Base-by-base conservation (phyloP, 2,797 vertebrate genomes). In the Meda fulgida region DNA sequence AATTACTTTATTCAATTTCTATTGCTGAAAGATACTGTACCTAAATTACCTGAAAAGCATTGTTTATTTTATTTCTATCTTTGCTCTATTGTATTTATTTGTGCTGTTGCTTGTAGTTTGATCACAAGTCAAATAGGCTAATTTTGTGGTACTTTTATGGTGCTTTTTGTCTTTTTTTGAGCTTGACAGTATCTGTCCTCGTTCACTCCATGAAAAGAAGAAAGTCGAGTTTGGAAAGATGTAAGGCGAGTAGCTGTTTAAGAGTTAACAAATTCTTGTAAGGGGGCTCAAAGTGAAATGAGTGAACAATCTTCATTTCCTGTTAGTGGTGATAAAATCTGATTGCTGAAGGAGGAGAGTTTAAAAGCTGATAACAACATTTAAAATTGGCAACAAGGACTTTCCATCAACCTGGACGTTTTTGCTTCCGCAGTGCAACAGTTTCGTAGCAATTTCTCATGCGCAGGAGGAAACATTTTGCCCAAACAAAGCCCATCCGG, bases 341-440 rank as follows among this genome's bases (percentile, higher is more conserved):
- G 48, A 71, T 65, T 63, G 16, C 66, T 48, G 14, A 80, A 53
- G 78, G 43, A 71, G 38, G 53, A 66, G 5, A 38, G 26, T 83
- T 48, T 80, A 66, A 53, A 58, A 83, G 23, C 40, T 85, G 53
- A 77, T 40, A 66, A 73, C 40, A 79, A 76, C 38, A 78, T 88
- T 72, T 78, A 40, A 46, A 77, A 19, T 34, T 16, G 53, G 69
- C 29, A 73, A 73, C 80, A 63, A 34, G 13, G 21, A 34, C 65
- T 46, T 84, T 23, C 36, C 19, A 23, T 73, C 43, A 82, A 46
- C 55, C 67, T 43, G 80, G 14, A 77, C 13, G 19, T 60, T 71
- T 65, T 63, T 34, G 19, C 53, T 73, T 82, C 70, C 40, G 51
- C 19, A 75, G 36, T 48, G 9, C 58, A 3, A 14, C n/a, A 26